phyloP scores from a whole-genome alignment of 2,113 vertebrate species.

The Spilogale gracilis region DNA sequence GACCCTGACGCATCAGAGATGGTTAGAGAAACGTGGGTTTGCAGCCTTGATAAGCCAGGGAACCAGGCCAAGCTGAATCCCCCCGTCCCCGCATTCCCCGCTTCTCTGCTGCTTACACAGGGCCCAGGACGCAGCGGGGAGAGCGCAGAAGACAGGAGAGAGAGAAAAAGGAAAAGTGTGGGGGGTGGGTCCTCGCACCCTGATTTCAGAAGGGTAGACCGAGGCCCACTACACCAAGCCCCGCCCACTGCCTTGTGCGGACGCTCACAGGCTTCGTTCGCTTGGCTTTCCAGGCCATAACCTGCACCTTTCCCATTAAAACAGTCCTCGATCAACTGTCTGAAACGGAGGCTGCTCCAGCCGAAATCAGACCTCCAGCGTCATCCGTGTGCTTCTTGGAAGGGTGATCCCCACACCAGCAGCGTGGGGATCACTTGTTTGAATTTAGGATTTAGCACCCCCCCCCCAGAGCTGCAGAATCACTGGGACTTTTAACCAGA shows the following conservation, averaged over 20 bases:
- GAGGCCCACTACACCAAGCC: background rate
- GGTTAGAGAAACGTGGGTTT: background rate
- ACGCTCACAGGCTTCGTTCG: background rate
- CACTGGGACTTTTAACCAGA: background rate
- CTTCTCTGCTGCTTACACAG: background rate
- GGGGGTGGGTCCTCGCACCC: background rate
- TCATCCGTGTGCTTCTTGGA: background rate
- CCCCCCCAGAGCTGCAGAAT: background rate
- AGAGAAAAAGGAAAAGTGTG: background rate
- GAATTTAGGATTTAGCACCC: background rate
- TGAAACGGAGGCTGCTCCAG: background rate
- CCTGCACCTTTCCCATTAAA: background rate
- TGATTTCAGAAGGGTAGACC: background rate
- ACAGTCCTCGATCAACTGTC: background rate
- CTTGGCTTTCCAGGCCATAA: rapidly evolving
- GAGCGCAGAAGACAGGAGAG: background rate
- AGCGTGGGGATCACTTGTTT: background rate
- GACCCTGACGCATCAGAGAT: background rate
- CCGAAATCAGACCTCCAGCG: background rate
- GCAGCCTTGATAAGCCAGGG: background rate
- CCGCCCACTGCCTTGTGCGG: rapidly evolving
- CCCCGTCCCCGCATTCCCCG: too few relatives aligned
- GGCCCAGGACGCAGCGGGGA: background rate
- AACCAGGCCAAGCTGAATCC: background rate
- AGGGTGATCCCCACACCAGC: too few relatives aligned